Evolutionary conservation across 2,888 invertebrate species (phyloP).

Genomic region (Pinctada fucata): DNA sequence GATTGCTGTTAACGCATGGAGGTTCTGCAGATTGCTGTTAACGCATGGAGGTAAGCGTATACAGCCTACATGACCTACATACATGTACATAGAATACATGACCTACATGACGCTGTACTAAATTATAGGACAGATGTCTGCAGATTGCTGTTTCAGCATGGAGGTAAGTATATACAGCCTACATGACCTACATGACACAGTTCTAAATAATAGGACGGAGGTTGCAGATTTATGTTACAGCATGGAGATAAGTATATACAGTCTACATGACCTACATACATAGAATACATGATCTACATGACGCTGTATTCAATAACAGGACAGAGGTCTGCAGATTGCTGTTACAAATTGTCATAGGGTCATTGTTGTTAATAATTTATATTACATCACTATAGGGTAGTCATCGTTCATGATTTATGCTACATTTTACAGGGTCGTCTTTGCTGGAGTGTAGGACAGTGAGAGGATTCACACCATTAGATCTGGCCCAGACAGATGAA

Average conservation of each 20-base stretch:
- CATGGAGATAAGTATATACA: constrained; percentile 78
- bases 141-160: constrained; percentile 80
- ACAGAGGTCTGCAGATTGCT: constrained; percentile 80
- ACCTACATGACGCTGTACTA: constrained; percentile 82
- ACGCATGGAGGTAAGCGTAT: constrained; percentile 78
- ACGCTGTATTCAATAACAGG: constrained; percentile 80
- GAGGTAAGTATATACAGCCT: constrained; percentile 74
- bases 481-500: constrained; percentile 58
- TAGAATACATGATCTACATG: constrained; percentile 78
- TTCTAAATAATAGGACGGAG: constrained; percentile 78
- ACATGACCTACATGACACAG: constrained; percentile 80
- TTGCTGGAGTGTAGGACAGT: constrained; percentile 56
- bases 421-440: constrained; percentile 43
- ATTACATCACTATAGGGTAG: no score
- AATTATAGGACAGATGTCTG: constrained; percentile 79
- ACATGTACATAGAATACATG: neutral
- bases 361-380: neutral
- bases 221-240: constrained; percentile 81
- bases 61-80: neutral
- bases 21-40: no score
- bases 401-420: neutral
- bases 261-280: neutral
- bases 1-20: constrained; percentile 81
- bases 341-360: constrained; percentile 70
- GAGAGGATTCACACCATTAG: constrained; percentile 53